Percentiles rank a stretch among this genome's conserved stretches.
Evolutionary conservation across 2,113 vertebrate species (phyloP).

Genomic region (Otus sunia): DNA sequence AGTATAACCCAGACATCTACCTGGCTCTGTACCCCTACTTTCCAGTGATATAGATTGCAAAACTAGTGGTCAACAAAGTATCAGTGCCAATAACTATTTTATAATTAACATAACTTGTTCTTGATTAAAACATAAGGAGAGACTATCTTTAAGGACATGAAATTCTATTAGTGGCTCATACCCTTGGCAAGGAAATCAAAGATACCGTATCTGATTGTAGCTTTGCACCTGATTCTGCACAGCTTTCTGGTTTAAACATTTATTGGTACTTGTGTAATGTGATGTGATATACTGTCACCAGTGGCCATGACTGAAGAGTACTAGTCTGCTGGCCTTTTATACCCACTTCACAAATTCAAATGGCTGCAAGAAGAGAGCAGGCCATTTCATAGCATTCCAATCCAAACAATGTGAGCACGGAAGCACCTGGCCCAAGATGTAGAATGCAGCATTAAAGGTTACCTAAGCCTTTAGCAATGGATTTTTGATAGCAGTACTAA

Average conservation of each 20-base stretch:
- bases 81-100: not conserved
- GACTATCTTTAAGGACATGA: not conserved
- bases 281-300: not conserved
- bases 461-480: not conserved
- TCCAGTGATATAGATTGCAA: not conserved
- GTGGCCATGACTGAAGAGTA: not conserved
- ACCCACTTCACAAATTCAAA: not conserved
- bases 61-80: not conserved
- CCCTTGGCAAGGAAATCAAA: not conserved
- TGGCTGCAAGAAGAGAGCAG: not conserved
- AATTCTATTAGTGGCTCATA: not conserved
- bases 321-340: not conserved
- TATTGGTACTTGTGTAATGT: too few relatives aligned
- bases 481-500: not conserved
- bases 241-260: not conserved
- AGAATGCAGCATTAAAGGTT: not conserved
- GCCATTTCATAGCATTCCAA: not conserved
- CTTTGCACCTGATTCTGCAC: not conserved
- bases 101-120: not conserved
- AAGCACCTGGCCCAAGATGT: not conserved
- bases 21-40: not conserved
- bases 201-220: not conserved
- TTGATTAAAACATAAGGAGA: not conserved
- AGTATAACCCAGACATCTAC: not conserved
- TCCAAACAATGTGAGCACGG: fast-evolving